Evolutionary conservation across 2,113 vertebrate genomes (phyloP).

Genomic region (Onychostoma macrolepis): DNA sequence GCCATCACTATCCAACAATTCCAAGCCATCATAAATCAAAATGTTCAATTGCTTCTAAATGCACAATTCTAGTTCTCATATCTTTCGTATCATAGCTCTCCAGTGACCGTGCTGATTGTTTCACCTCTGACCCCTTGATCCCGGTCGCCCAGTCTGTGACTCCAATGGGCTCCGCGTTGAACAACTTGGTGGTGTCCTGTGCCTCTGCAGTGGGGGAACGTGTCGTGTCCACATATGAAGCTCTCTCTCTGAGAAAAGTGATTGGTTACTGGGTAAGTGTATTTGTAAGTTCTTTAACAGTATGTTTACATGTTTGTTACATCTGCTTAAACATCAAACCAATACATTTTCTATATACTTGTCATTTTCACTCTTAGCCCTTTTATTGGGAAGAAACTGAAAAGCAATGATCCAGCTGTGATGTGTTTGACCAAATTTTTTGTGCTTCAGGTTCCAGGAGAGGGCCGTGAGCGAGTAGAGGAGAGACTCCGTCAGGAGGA

Average conservation of each 20-base stretch:
- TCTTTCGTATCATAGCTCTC: slow-evolving; percentile 68
- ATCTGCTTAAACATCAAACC: not conserved
- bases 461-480: slow-evolving; percentile 73
- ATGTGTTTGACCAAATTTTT: not conserved
- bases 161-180: slow-evolving; percentile 82
- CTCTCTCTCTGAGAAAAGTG: slow-evolving; percentile 92
- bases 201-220: slow-evolving; percentile 92
- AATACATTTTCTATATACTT: not conserved
- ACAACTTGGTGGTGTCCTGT: slow-evolving; percentile 92
- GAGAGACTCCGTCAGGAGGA: slow-evolving; percentile 86
- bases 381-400: not conserved
- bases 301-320: slow-evolving; percentile 32
- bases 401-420: not conserved
- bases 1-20: not conserved
- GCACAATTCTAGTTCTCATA: not conserved
- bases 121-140: slow-evolving; percentile 44
- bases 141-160: slow-evolving; percentile 72
- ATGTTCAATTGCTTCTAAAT: not conserved
- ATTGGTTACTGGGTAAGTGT: slow-evolving; percentile 83
- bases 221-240: slow-evolving; percentile 93
- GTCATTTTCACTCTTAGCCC: not conserved
- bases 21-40: not conserved
- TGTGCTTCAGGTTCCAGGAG: slow-evolving; percentile 37
- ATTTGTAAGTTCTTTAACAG: slow-evolving; percentile 64
- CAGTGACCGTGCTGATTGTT: slow-evolving; percentile 60